Evolutionary conservation across 1,140 invertebrate genomes (phyloP).

Genomic region (Drosophila rhopaloa): DNA sequence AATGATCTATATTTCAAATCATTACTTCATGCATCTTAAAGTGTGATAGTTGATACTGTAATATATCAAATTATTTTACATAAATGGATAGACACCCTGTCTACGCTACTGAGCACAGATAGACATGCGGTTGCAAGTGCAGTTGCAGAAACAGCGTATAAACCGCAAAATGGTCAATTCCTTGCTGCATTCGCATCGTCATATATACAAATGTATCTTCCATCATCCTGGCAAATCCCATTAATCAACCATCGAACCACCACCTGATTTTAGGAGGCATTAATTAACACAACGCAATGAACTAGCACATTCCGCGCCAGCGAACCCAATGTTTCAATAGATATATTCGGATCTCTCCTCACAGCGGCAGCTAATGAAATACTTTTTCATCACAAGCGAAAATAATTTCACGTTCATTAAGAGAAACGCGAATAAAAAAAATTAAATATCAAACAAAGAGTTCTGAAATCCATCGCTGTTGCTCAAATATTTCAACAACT

Average conservation of each 20-base stretch:
- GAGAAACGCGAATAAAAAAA: slow-evolving; percentile 3
- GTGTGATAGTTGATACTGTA: no score
- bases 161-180: slow-evolving; percentile 30
- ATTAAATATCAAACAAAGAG: slow-evolving; percentile 14
- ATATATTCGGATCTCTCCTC: slow-evolving; percentile 44
- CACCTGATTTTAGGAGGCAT: slow-evolving; percentile 29
- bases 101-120: neutral
- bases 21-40: no score
- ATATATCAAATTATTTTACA: no score
- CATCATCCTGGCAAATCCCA: slow-evolving; percentile 23
- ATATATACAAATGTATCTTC: slow-evolving; percentile 22
- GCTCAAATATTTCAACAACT: slow-evolving; percentile 20
- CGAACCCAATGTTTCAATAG: slow-evolving; percentile 40
- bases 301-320: slow-evolving; percentile 63
- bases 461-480: neutral
- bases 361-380: slow-evolving; percentile 56
- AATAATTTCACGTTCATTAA: slow-evolving; percentile 76
- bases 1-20: no score
- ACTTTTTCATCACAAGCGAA: slow-evolving; percentile 54
- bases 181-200: slow-evolving; percentile 8
- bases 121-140: neutral
- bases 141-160: slow-evolving; percentile 10
- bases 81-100: neutral
- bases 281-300: slow-evolving; percentile 71
- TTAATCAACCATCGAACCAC: slow-evolving; percentile 59